phyloP scores from a whole-genome alignment of 2,888 invertebrate genomes.

The Drosophila melanocephala region DNA sequence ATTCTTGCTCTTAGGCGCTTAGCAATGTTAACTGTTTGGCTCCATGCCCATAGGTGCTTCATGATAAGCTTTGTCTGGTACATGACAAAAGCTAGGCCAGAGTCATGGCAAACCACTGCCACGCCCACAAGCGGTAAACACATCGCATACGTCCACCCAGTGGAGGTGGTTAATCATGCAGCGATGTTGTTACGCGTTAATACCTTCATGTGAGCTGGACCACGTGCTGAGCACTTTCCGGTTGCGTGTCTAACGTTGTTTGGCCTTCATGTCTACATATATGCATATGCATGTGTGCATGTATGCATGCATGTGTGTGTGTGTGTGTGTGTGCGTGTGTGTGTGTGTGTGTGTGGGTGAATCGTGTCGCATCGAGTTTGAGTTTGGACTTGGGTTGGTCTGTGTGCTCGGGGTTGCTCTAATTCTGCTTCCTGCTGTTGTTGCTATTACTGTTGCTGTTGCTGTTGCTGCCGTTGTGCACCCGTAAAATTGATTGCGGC shows the following conservation, averaged over 20 bases:
- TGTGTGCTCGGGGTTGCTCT: conserved; percentile 68
- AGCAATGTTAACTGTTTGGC: conserved; percentile 34
- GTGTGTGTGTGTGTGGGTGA: conserved; percentile 13
- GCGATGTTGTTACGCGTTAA: conserved; percentile 85
- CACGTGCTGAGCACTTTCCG: conserved; percentile 79
- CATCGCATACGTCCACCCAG: conserved; percentile 31
- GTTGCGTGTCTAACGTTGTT: conserved; percentile 66
- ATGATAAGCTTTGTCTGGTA: conserved; percentile 43
- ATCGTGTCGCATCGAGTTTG: conserved; percentile 34
- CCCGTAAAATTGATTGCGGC: conserved; percentile 80
- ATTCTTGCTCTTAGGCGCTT: conserved; percentile 28
- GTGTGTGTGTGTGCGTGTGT: conserved; percentile 4
- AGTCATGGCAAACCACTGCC: conserved; percentile 56
- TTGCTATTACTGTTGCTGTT: conserved; percentile 43
- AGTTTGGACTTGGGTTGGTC: conserved; percentile 21
- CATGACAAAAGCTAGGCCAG: conserved; percentile 55
- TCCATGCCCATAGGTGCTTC: conserved; percentile 14
- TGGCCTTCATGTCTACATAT: conserved; percentile 32
- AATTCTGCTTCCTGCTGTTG: conserved; percentile 56
- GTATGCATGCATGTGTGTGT: background rate
- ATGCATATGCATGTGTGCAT: background rate
- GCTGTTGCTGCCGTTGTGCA: conserved; percentile 64
- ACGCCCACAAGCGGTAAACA: conserved; percentile 10
- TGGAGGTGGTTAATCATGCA: conserved; percentile 83
- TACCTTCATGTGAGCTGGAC: conserved; percentile 85